Evolutionary conservation across 2,888 invertebrate species (phyloP), one percentile per base, ranked within the genome.

Genomic region (Hydrotaea cyrtoneurina): DNA sequence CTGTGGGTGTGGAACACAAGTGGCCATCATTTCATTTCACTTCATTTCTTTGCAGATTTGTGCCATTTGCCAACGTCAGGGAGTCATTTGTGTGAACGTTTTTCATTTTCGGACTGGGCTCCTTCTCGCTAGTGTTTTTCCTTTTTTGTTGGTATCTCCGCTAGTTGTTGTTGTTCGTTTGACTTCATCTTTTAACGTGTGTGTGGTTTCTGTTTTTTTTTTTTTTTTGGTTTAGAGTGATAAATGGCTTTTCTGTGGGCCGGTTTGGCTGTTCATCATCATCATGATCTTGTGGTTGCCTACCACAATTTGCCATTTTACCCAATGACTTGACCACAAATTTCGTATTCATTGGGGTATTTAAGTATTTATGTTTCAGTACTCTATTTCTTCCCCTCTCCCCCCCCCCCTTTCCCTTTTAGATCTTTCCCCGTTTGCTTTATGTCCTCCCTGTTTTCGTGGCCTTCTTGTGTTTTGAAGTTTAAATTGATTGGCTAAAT

Each of bases 401-500:
- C 21, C 11, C 23, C 57, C 7, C 23, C 23, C 23, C 5, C 15
- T 62, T 31, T 36, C 26, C 31, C n/a, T 36, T 31, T 62, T 11
- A 23, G 3, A 15, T 50, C 43, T 43, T 15, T 10, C 10, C 1
- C 43, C 43, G 1, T 19, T 76, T 59, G 26, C 11, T 57, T 64
- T 64, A 55, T 13, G 31, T 31, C 3, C 31, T 31, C 7, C 31
- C 31, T 7, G 4, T 26, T 36, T 71, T 39, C 13, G 55, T 73
- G 57, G 39, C 46, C 69, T 69, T 69, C 59, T 23, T 36, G 2
- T 73, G 55, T 64, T 77, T 13, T 78, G 62, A 62, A 62, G 77
- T 69, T 82, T 85, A 85, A 85, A 85, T 85, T 85, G 85, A 85
- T 85, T 85, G 85, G 82, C 74, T 71, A 82, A 79, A 73, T 77